These are phyloP conservation scores for Danio jaintianensis DNA, from an alignment of 2,797 vertebrate genomes.

Conservation along the genomic window DNA sequence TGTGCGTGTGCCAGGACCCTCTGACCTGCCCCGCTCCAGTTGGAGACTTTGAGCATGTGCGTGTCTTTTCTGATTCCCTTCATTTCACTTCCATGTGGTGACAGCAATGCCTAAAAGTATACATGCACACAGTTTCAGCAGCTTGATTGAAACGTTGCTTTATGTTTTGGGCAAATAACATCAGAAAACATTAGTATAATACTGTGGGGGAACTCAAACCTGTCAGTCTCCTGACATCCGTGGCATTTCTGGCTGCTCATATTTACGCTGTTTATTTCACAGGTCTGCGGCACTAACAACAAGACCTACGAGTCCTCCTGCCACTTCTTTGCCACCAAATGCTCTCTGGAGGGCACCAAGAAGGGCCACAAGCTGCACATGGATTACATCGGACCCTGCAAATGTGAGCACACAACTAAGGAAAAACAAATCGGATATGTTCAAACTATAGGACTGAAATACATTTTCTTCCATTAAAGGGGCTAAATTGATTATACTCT, in stretches of 20 bases:
- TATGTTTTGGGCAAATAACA: background rate
- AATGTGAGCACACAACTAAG: slow-evolving; percentile 81
- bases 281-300: slow-evolving; percentile 98
- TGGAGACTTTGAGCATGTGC: slow-evolving; percentile 92
- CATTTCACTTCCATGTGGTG: slow-evolving; percentile 3
- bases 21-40: slow-evolving; percentile 85
- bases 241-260: slow-evolving; percentile 6
- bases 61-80: slow-evolving; percentile 51
- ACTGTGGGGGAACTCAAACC: slow-evolving; percentile 14
- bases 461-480: no score
- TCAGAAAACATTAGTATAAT: slow-evolving; percentile 1
- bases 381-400: slow-evolving; percentile 98
- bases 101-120: slow-evolving; percentile 16
- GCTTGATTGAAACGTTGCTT: slow-evolving; percentile 16
- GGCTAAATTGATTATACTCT: no score
- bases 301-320: slow-evolving; percentile 96
- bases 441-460: no score
- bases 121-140: background rate
- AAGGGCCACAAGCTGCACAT: slow-evolving; percentile 98
- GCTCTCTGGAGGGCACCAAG: slow-evolving; percentile 97
- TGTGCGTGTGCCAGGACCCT: slow-evolving; percentile 98
- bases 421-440: background rate
- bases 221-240: background rate
- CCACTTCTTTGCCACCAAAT: slow-evolving; percentile 98
- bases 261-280: slow-evolving; percentile 21